Evolutionary conservation across 2,888 invertebrate genomes (phyloP), one percentile per base, ranked within the genome.

Genomic region (Acanthopleura granulata): DNA sequence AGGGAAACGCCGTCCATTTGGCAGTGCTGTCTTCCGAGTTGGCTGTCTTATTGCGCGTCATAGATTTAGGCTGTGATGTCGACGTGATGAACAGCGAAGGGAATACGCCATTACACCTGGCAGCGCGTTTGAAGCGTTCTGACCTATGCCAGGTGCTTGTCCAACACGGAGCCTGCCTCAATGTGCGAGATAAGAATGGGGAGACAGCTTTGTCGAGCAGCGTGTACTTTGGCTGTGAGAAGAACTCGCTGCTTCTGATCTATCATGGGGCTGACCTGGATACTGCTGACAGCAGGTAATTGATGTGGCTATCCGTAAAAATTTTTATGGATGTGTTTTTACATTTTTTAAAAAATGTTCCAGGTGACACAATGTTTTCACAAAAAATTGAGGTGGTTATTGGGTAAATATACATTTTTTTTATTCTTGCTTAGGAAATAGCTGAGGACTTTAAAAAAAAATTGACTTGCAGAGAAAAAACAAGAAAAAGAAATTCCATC

Each of bases 141-240:
- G 73, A 76, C 14, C 74, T 78, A 6, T 85, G 84, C 61, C 62
- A 75, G 14, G 66, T 76, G 30, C 72, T 85, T 22, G 72, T 82
- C 9, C 73, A 76, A 27, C 72, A 79, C 40, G 83, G 82, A 0
- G 84, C 83, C 0, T 57, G 62, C 25, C 75, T 85, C 75, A 82
- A 85, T 75, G 75, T 78, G 0, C 77, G 77, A 50, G 84, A 85
- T 77, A 78, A 81, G 62, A 81, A 76, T 77, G 82, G 82, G 14
- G 83, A 85, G 69, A 85, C 84, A 6, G 82, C 84, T 0, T 76
- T 85, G 25, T 82, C 83, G 1, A 79, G 80, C 25, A 82, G 82
- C 62, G 79, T 83, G 14, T 83, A 83, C 77, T 83, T 83, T 75
- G 84, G 83, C 18, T 80, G 79, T 75, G 82, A 82, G 74, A 78